These are phyloP conservation scores for Bicyclus anynana DNA, from an alignment of 1,140 invertebrate species.

Conservation along the genomic window DNA sequence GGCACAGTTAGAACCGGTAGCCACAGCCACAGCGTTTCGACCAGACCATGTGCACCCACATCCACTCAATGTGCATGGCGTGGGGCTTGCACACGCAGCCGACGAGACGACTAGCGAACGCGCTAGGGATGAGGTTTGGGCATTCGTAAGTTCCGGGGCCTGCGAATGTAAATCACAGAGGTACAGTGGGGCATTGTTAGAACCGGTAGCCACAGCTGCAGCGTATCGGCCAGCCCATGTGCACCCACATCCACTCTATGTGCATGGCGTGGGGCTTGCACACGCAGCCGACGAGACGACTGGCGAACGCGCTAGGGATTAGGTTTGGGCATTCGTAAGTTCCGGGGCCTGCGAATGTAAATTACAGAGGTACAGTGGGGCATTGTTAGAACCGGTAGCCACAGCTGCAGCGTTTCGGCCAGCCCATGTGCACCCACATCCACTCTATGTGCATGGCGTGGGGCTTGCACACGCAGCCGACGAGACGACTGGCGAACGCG, in stretches of 20 bases:
- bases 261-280: constrained; percentile 48
- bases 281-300: constrained; percentile 48
- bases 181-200: constrained; percentile 39
- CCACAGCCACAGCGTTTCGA: constrained; percentile 64
- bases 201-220: constrained; percentile 70
- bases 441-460: too few relatives aligned
- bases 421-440: too few relatives aligned
- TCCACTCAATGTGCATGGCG: constrained; percentile 53
- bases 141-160: constrained; percentile 57
- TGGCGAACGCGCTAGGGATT: constrained; percentile 47
- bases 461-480: too few relatives aligned
- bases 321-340: constrained; percentile 58
- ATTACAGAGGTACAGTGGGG: neutral
- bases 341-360: constrained; percentile 46
- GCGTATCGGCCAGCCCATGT: constrained; percentile 51
- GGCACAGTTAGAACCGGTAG: constrained; percentile 63
- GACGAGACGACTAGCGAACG: constrained; percentile 39
- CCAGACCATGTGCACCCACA: constrained; percentile 55
- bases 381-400: too few relatives aligned
- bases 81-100: constrained; percentile 49
- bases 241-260: constrained; percentile 62
- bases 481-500: too few relatives aligned
- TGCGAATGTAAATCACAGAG: constrained; percentile 18
- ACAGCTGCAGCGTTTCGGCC: too few relatives aligned
- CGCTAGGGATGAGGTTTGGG: constrained; percentile 62